Percentiles rank a stretch among this genome's conserved stretches.
Evolutionary conservation across 2,797 vertebrate genomes (phyloP).

Genomic region (Varecia variegata): DNA sequence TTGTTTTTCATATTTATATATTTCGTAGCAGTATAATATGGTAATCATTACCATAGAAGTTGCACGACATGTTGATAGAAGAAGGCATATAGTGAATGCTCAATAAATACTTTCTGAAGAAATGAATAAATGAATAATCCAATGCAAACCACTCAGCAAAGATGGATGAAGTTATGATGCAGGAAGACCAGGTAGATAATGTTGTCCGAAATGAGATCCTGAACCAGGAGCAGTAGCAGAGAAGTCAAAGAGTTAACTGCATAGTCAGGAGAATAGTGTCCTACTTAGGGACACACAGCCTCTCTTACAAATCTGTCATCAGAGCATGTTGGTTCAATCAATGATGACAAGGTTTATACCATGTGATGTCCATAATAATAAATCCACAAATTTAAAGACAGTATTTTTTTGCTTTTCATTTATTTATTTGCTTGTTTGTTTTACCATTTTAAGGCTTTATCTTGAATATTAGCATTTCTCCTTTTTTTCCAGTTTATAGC

Average conservation of each 20-base stretch:
- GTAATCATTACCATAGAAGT: not conserved
- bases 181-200: not conserved
- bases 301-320: not conserved
- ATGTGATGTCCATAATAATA: not conserved
- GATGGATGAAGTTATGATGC: not conserved
- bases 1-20: not conserved
- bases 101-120: not conserved
- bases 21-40: not conserved
- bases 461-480: conserved; percentile 32
- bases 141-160: not conserved
- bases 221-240: not conserved
- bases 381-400: not conserved
- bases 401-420: not conserved
- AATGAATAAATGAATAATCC: not conserved
- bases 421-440: not conserved
- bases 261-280: not conserved
- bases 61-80: not conserved
- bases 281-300: not conserved
- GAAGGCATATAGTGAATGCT: not conserved
- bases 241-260: not conserved
- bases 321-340: not conserved
- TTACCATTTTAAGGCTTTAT: conserved; percentile 20
- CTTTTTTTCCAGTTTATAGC: not conserved
- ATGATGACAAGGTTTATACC: not conserved
- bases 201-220: not conserved